Conservation (phyloP, 2,888 invertebrate species). For the Brassicogethes aeneus region DNA sequence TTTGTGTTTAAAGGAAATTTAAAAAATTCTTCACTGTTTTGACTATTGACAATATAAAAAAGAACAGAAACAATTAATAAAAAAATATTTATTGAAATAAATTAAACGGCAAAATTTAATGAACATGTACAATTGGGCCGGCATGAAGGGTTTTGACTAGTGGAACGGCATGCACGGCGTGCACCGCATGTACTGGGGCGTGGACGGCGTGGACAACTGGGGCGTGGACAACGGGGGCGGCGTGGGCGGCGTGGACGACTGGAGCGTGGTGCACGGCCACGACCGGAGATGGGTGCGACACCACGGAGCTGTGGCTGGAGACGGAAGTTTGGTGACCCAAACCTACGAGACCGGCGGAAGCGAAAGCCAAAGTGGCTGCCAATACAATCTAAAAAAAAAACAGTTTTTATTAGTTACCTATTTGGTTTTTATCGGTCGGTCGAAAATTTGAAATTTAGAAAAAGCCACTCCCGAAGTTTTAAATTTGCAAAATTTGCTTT, state of each 20-base stretch:
- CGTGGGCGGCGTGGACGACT: constrained; percentile 28
- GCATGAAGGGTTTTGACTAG: constrained; percentile 21
- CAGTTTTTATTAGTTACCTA: too few species aligned
- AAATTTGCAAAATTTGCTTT: too few species aligned
- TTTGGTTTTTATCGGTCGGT: background rate
- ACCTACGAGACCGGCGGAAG: constrained; percentile 24
- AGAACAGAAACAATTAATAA: too few species aligned
- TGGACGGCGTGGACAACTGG: constrained; percentile 22
- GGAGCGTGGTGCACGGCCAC: constrained; percentile 32
- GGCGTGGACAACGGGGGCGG: constrained; percentile 8
- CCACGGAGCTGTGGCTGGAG: constrained; percentile 9
- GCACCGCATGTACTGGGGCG: constrained; percentile 29
- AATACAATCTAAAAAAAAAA: constrained; percentile 17
- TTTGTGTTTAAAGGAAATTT: too few species aligned
- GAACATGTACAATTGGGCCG: constrained; percentile 25
- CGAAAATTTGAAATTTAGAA: too few species aligned
- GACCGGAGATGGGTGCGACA: constrained; percentile 21
- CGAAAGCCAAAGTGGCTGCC: constrained; percentile 19
- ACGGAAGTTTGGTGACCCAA: constrained; percentile 13
- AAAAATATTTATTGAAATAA: too few species aligned
- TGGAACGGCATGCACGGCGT: constrained; percentile 16
- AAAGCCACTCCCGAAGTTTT: too few species aligned
- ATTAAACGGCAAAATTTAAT: constrained; percentile 23
- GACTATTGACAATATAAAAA: too few species aligned
- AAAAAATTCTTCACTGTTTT: too few species aligned